Percentiles rank a stretch among this genome's conserved stretches.
phyloP scores from a whole-genome alignment of 2,113 vertebrate genomes.

The Progne subis region DNA sequence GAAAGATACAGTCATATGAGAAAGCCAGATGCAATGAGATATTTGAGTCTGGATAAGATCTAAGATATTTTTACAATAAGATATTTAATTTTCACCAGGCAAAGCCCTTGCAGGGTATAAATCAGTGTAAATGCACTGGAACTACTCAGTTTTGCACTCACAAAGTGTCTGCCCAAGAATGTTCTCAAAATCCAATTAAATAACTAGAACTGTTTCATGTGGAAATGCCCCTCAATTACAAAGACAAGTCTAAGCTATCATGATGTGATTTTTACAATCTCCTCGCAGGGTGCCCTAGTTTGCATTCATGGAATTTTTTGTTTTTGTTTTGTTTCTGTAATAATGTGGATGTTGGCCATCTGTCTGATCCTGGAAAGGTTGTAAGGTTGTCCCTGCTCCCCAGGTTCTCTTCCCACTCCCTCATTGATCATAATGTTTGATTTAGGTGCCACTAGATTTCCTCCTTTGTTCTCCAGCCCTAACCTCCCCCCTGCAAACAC shows the following conservation, averaged over 20 bases:
- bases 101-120: constrained; percentile 7
- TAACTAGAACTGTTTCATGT: constrained; percentile 63
- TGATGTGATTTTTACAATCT: constrained; percentile 69
- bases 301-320: constrained; percentile 67
- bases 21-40: constrained; percentile 14
- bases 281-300: constrained; percentile 47
- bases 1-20: constrained; percentile 9
- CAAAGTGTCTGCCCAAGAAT: constrained; percentile 42
- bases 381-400: constrained; percentile 52
- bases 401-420: constrained; percentile 42
- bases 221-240: constrained; percentile 66
- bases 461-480: constrained; percentile 58
- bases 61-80: constrained; percentile 34
- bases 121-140: constrained; percentile 3
- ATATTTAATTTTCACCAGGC: constrained; percentile 5
- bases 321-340: constrained; percentile 66
- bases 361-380: constrained; percentile 61
- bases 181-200: constrained; percentile 60
- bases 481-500: not conserved
- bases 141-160: not conserved
- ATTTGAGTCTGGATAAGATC: constrained; percentile 33
- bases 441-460: constrained; percentile 62
- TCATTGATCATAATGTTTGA: constrained; percentile 57
- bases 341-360: constrained; percentile 65
- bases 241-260: constrained; percentile 52